Evolutionary conservation across 2,797 vertebrate species (phyloP).

Genomic region (Rhinogobio ventralis): DNA sequence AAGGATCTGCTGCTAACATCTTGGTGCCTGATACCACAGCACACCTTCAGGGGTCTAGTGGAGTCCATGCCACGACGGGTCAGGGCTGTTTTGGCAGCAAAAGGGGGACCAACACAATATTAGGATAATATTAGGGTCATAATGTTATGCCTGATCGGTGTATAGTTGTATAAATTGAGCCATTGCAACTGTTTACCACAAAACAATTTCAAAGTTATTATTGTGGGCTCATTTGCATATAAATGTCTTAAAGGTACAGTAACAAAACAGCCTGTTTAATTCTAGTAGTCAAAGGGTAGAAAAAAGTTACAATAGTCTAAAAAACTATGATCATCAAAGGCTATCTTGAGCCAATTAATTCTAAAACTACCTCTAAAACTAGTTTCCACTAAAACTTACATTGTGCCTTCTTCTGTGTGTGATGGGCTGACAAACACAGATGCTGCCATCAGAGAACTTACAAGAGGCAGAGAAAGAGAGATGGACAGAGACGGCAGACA

Average conservation of each 20-base stretch:
- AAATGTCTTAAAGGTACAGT: constrained; percentile 4
- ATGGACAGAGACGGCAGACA: constrained; percentile 35
- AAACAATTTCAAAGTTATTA: neutral
- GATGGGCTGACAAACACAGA: constrained; percentile 90
- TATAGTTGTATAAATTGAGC: neutral
- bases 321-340: neutral
- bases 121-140: too few relatives aligned
- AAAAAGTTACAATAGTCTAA: neutral
- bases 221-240: neutral
- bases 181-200: neutral
- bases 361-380: constrained; percentile 24
- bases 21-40: too few relatives aligned
- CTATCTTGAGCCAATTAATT: neutral
- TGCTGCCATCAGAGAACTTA: constrained; percentile 91
- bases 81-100: too few relatives aligned
- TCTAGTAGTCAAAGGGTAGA: neutral
- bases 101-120: too few relatives aligned
- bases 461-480: constrained; percentile 42
- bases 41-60: too few relatives aligned
- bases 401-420: constrained; percentile 72
- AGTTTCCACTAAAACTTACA: constrained; percentile 55
- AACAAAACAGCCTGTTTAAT: neutral
- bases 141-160: too few relatives aligned
- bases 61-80: too few relatives aligned
- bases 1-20: too few relatives aligned